Evolutionary conservation across 2,797 vertebrate genomes (phyloP).

Genomic region (Platyrinchus mystaceus): DNA sequence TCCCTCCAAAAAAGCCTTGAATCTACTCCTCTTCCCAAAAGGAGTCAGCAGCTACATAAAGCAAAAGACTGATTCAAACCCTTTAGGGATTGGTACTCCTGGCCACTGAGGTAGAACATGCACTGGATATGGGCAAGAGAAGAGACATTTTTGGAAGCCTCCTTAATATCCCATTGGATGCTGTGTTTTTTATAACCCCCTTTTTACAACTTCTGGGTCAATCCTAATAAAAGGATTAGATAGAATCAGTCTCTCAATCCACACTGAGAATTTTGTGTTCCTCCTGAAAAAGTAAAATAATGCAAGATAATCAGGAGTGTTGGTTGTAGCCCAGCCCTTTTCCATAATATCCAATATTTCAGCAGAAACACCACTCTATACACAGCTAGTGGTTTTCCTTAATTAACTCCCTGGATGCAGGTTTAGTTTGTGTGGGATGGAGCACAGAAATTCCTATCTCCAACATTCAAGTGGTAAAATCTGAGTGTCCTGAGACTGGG

Average conservation of each 20-base stretch:
- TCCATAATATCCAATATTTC: neutral
- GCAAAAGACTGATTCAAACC: neutral
- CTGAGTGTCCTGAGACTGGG: too few relatives aligned
- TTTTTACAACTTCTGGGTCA: neutral
- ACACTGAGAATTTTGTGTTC: neutral
- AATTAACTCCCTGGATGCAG: neutral
- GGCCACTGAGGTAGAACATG: neutral
- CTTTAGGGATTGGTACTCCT: neutral
- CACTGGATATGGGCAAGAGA: neutral
- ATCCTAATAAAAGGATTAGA: neutral
- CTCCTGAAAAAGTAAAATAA: neutral
- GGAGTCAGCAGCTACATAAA: neutral
- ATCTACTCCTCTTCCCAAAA: neutral
- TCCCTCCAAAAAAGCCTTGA: neutral
- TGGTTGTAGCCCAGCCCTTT: neutral
- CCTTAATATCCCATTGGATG: neutral
- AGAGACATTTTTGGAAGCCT: neutral
- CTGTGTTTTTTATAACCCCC: neutral
- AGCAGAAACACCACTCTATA: neutral
- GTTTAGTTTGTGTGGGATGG: neutral
- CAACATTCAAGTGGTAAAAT: neutral
- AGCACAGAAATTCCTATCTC: neutral
- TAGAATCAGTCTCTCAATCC: neutral
- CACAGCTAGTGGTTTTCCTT: neutral
- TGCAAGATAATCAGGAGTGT: neutral